phyloP scores from a whole-genome alignment of 2,113 vertebrate genomes.

The Caranx melampygus region DNA sequence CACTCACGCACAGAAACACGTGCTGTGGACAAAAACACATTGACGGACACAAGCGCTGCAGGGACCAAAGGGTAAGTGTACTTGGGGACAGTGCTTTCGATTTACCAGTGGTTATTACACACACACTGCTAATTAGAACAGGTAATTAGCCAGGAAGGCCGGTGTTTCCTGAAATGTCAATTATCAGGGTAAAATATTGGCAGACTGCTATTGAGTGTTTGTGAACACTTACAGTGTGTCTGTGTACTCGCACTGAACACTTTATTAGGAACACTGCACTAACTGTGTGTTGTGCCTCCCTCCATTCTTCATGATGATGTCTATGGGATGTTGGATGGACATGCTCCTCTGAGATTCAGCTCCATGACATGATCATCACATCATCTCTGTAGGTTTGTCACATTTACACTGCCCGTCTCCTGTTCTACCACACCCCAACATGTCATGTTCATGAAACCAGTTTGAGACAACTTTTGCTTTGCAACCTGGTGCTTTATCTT shows the following conservation, averaged over 20 bases:
- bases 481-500: neutral
- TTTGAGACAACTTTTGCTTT: neutral
- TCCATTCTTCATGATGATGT: neutral
- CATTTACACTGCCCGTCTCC: neutral
- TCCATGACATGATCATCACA: no score
- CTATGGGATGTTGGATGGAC: neutral
- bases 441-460: neutral
- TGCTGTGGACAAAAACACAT: slow-evolving; percentile 3
- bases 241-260: neutral
- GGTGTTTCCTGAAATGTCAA: slow-evolving; percentile 12
- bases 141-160: slow-evolving; percentile 38
- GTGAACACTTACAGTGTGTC: neutral
- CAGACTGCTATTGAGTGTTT: neutral
- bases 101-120: slow-evolving; percentile 47
- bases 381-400: neutral
- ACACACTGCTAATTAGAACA: slow-evolving; percentile 45
- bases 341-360: no score
- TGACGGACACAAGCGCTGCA: slow-evolving; percentile 14
- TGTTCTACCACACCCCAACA: neutral
- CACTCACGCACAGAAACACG: neutral
- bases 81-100: slow-evolving; percentile 20
- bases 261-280: neutral
- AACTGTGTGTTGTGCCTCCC: neutral
- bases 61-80: slow-evolving; percentile 28
- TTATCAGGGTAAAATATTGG: slow-evolving; percentile 6